Percentiles rank a stretch among this genome's conserved stretches.
Evolutionary conservation across 2,888 invertebrate species (phyloP).

Genomic region (Matsumyia berberina): DNA sequence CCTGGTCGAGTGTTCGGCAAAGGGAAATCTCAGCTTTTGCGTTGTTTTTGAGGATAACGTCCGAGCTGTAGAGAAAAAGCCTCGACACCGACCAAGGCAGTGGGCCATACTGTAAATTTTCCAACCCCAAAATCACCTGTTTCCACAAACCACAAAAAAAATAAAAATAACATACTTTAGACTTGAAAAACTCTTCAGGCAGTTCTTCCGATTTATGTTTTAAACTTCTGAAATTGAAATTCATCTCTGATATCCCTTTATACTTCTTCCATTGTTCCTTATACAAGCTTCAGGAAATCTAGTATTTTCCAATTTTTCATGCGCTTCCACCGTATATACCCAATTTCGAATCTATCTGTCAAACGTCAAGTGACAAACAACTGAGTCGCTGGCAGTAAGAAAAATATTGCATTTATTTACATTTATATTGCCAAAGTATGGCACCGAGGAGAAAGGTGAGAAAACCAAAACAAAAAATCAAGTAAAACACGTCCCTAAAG

Average conservation of each 20-base stretch:
- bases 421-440: slow-evolving; percentile 43
- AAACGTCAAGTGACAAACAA: background rate
- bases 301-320: slow-evolving; percentile 3
- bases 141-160: slow-evolving; percentile 24
- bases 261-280: too few relatives aligned
- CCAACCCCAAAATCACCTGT: background rate
- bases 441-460: slow-evolving; percentile 78
- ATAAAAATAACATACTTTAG: slow-evolving; percentile 34
- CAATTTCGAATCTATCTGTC: background rate
- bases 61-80: slow-evolving; percentile 87
- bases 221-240: too few relatives aligned
- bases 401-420: too few relatives aligned
- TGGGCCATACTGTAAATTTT: slow-evolving; percentile 81
- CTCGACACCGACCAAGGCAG: slow-evolving; percentile 82
- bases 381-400: slow-evolving; percentile 1
- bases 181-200: slow-evolving; percentile 56
- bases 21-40: slow-evolving; percentile 89
- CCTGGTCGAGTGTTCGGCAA: slow-evolving; percentile 93
- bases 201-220: too few relatives aligned
- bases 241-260: too few relatives aligned
- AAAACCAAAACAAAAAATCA: slow-evolving; percentile 82
- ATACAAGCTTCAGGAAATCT: too few relatives aligned
- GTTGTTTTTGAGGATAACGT: slow-evolving; percentile 92
- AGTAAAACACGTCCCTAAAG: slow-evolving; percentile 90
- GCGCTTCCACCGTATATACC: background rate